Evolutionary conservation across 2,113 vertebrate genomes (phyloP), one percentile per base, ranked within the genome.

Genomic region (Epinephelus lanceolatus): DNA sequence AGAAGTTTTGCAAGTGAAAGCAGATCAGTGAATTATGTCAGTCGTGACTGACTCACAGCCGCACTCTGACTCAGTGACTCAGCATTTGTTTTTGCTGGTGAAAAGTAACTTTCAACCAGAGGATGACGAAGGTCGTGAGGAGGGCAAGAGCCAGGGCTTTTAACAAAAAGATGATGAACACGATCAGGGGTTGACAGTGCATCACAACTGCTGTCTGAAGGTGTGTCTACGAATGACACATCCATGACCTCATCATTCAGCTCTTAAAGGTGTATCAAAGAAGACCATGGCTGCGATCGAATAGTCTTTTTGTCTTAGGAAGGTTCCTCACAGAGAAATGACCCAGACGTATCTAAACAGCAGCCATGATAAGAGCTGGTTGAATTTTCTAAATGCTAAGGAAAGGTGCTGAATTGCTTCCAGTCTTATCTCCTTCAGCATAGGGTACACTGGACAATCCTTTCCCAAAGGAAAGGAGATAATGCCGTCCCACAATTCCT

Each of bases 51-150:
- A 53, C 57, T 65, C n/a, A 12, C 51, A 62, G 71, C 67, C 65
- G 69, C 59, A 53, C 33, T 68, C 76, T 65, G 75, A 83, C 59
- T 69, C 37, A 2, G 15, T 81, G 81, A 86, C 78, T 80, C 83
- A 86, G 78, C 78, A 4, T 74, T 65, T 74, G 59, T 19, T 8
- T 80, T 62, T 49, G 66, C 74, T 65, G 30, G 47, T 78, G 49
- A 68, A 83, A 80, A 68, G n/a, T 45, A 66, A 85, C 45, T 81
- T 87, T 71, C 8, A 63, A 45, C 21, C 30, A 12, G 3, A 17
- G 11, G 62, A 49, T 15, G 62, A 78, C 1, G 5, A 60, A 83
- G 2, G 53, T 23, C 0, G 15, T 11, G 10, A 60, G 66, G 49
- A 27, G 63, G n/a, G 14, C 1, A 23, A 59, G 60, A 78, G 37